These are phyloP conservation scores for Bugulina stolonifera DNA, from an alignment of 2,888 invertebrate genomes.

Conservation along the genomic window DNA sequence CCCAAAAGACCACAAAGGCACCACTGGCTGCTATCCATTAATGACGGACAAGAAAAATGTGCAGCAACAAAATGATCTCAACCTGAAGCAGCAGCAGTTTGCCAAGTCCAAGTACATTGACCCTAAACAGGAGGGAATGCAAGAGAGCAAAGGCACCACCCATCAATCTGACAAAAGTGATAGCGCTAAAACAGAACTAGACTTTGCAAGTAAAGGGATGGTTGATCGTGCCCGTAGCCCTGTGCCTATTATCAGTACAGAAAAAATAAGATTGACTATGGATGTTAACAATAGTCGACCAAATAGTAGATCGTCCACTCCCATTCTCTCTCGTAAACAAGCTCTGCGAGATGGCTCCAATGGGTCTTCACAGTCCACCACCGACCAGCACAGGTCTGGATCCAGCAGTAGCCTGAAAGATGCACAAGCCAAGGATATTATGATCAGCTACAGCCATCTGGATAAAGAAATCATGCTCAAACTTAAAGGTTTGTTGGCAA, in stretches of 20 bases:
- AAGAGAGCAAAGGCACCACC: not conserved
- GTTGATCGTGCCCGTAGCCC: not conserved
- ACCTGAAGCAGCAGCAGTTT: not conserved
- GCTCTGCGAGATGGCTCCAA: not conserved
- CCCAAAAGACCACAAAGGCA: not conserved
- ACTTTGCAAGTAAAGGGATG: not conserved
- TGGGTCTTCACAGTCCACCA: not conserved
- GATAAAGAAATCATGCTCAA: conserved; percentile 39
- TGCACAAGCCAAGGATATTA: conserved; percentile 35
- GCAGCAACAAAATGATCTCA: conserved; percentile 2
- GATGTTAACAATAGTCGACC: conserved; percentile 8
- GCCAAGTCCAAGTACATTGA: not conserved
- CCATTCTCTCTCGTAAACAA: not conserved
- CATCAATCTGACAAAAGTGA: not conserved
- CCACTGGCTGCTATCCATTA: not conserved
- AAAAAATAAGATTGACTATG: not conserved
- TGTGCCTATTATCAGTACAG: not conserved
- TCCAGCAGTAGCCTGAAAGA: conserved; percentile 21
- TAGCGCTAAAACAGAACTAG: too few relatives aligned
- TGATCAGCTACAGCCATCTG: conserved; percentile 46
- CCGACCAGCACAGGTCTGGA: not conserved
- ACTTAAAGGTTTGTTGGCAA: conserved; percentile 38
- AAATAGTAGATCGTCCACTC: not conserved
- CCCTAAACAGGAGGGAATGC: not conserved
- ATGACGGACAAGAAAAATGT: not conserved